A percentile compares a stretch with the other conserved stretches of the same genome.
These are phyloP conservation scores for Drosophila sturtevanti DNA, from an alignment of 1,140 invertebrate genomes.

Conservation along the genomic window DNA sequence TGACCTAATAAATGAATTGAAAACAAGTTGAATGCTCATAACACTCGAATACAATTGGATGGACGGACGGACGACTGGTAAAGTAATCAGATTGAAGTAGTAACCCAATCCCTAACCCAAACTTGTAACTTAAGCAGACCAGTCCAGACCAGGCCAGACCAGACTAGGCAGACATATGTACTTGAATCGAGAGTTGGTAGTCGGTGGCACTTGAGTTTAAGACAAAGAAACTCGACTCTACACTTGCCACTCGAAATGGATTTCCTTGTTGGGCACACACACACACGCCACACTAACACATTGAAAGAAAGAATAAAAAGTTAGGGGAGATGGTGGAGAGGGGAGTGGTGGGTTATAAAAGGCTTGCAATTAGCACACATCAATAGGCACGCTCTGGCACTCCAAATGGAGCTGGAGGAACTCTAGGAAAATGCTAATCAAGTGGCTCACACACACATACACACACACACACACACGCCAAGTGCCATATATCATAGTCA, in stretches of 20 bases:
- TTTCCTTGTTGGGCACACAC: constrained; percentile 67
- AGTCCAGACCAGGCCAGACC: constrained; percentile 33
- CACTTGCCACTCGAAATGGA: constrained; percentile 60
- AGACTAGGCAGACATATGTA: constrained; percentile 29
- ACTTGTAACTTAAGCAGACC: not conserved
- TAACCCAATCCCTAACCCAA: not conserved
- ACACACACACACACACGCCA: constrained; percentile 43
- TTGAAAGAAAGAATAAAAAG: not conserved
- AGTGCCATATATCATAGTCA: constrained; percentile 78
- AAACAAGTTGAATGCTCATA: not conserved
- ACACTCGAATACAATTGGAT: not conserved
- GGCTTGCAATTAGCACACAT: constrained; percentile 76
- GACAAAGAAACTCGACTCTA: constrained; percentile 45
- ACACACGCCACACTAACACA: constrained; percentile 16
- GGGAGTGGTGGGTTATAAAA: constrained; percentile 12
- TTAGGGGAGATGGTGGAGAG: not conserved
- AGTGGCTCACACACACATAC: constrained; percentile 53
- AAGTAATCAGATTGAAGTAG: not conserved
- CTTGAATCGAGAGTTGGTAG: constrained; percentile 57
- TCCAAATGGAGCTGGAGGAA: constrained; percentile 40
- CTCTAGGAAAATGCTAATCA: constrained; percentile 76
- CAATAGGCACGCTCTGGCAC: constrained; percentile 75
- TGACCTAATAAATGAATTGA: not conserved
- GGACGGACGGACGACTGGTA: not conserved
- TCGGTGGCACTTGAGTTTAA: constrained; percentile 43